Evolutionary conservation across 2,113 vertebrate genomes (phyloP), one percentile per base, ranked within the genome.

Genomic region (Catharus fuscescens): DNA sequence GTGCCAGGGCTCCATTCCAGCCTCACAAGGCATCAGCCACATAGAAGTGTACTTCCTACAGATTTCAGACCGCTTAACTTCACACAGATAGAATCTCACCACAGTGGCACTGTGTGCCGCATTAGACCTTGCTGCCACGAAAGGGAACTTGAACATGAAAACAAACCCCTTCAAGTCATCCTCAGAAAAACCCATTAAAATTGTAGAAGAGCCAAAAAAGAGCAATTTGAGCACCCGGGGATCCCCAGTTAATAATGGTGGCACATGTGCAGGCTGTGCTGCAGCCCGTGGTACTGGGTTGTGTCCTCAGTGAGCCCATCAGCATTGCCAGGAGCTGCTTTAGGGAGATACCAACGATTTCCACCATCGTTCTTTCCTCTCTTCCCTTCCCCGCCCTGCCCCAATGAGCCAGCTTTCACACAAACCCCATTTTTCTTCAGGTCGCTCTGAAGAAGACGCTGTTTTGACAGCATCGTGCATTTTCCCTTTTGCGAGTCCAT

Each of bases 261-360:
- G 0, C 48, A 31, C 42, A 9, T 1, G 7, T 56, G 74, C 48
- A 18, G 2, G 2, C n/a, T 10, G 16, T 40, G 29, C 64, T 48
- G 65, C 25, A 40, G 42, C 34, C 56, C 48, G 52, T 56, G 61
- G 14, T 8, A 10, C 12, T 44, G 28, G 12, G n/a, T 65, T 57
- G 23, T 18, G 16, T 45, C 44, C 62, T 85, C 57, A 57, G 36
- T 24, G n/a, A 67, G 45, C n/a, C 3, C 1, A 48, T 64, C 57
- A 52, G 32, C 18, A 21, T 7, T 38, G 15, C 40, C 77, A 89
- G 44, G 31, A 81, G 12, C 44, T 59, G 32, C 53, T 81, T 79
- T 36, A 56, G n/a, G 56, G 15, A 73, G 31, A 44, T 23, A 24
- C 38, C 5, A 2, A 12, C 1, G 0, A 32, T 70, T 95, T 92